Conservation (phyloP, 2,888 invertebrate genomes). For the Andrena flavipes region DNA sequence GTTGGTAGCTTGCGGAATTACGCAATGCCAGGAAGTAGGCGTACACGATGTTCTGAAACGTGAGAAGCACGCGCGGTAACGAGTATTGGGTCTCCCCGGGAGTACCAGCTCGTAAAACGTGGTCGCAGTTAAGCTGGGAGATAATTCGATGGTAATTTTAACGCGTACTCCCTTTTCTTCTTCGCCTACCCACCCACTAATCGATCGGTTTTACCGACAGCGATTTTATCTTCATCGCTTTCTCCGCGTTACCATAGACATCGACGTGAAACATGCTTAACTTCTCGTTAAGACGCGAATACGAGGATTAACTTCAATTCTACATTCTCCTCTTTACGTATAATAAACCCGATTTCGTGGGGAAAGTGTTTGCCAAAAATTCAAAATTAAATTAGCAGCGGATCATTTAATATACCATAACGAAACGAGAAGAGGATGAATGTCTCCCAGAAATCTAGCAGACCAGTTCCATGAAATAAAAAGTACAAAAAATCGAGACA, state of each 20-base stretch:
- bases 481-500: too few relatives aligned
- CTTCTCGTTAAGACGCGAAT: conserved; percentile 15
- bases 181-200: conserved; percentile 61
- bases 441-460: too few relatives aligned
- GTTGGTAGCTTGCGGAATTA: conserved; percentile 14
- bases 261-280: neutral
- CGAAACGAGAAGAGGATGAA: too few relatives aligned
- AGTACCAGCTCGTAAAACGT: conserved; percentile 50
- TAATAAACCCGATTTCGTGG: neutral
- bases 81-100: conserved; percentile 20
- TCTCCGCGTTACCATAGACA: conserved; percentile 25
- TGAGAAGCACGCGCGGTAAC: conserved; percentile 36
- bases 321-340: neutral
- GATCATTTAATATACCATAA: too few relatives aligned
- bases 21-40: conserved; percentile 33
- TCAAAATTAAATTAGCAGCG: too few relatives aligned
- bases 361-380: too few relatives aligned
- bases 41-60: conserved; percentile 51
- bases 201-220: conserved; percentile 47
- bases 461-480: too few relatives aligned
- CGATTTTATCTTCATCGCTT: conserved; percentile 25
- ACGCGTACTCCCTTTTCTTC: conserved; percentile 45
- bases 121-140: conserved; percentile 54
- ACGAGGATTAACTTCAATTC: neutral
- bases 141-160: conserved; percentile 67